A percentile compares a stretch with the other conserved stretches of the same genome.
Evolutionary conservation across 2,113 vertebrate genomes (phyloP).

Genomic region (Pleuronectes platessa): DNA sequence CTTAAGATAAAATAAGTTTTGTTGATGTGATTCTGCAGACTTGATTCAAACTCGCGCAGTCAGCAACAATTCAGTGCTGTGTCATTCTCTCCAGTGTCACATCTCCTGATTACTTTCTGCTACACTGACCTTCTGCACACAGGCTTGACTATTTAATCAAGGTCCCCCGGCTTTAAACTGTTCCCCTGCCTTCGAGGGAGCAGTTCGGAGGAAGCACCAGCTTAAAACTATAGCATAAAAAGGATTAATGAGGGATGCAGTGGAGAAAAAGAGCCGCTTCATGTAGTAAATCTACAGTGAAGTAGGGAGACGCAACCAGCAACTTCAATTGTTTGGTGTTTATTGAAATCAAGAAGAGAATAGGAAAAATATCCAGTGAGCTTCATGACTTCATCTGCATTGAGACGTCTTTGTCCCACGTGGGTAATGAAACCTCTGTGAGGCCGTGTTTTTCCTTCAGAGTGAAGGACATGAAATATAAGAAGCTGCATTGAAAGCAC

Average conservation of each 20-base stretch:
- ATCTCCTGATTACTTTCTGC: not conserved
- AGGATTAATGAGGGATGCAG: conserved; percentile 30
- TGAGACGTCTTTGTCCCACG: no score
- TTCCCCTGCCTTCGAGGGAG: not conserved
- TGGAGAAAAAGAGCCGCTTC: not conserved
- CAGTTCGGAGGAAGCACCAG: not conserved
- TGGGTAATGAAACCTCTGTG: not conserved
- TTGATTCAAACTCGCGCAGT: not conserved
- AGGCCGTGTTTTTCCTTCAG: no score
- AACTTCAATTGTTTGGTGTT: no score
- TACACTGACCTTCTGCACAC: conserved; percentile 22
- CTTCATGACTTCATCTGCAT: no score
- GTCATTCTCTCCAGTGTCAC: no score
- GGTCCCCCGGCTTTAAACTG: conserved; percentile 7
- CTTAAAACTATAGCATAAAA: conserved; percentile 23
- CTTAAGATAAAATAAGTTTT: conserved; percentile 13
- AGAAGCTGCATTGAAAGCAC: not conserved
- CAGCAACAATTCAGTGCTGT: no score
- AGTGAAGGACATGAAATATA: no score
- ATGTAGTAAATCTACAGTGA: not conserved
- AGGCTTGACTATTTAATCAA: conserved; percentile 26
- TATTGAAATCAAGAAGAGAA: not conserved
- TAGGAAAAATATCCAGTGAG: not conserved
- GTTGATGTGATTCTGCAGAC: conserved; percentile 10
- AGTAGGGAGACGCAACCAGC: no score